Evolutionary conservation across 30 jellyfish, hydroid and myxozoan genomes (phyloP).

Genomic region (Haliclystus octoradiatus): DNA sequence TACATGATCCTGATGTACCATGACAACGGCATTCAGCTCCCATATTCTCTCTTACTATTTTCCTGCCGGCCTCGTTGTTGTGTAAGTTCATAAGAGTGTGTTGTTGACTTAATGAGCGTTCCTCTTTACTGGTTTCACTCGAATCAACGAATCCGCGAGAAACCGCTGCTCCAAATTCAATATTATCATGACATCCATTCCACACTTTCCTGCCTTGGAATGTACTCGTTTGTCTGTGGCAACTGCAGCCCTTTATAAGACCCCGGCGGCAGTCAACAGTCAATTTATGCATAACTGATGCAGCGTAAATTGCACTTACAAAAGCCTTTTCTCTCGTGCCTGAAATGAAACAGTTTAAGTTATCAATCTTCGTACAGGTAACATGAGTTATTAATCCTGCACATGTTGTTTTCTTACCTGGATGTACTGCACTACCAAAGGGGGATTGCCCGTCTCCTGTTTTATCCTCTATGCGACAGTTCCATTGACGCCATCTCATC

Average conservation of each 20-base stretch:
- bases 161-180: background rate
- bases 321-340: background rate
- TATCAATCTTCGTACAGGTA: too few relatives aligned
- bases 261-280: background rate
- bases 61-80: background rate
- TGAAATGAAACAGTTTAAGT: background rate
- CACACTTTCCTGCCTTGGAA: background rate
- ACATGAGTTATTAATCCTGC: too few relatives aligned
- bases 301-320: background rate
- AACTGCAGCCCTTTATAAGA: background rate
- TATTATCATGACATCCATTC: background rate
- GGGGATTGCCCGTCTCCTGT: background rate
- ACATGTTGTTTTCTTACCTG: background rate
- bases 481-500: conserved; percentile 37
- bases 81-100: background rate
- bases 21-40: conserved; percentile 67
- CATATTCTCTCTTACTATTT: conserved; percentile 34
- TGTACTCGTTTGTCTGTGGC: background rate
- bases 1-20: conserved; percentile 67
- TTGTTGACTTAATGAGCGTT: background rate
- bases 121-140: background rate
- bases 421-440: background rate
- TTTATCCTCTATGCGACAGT: conserved; percentile 5
- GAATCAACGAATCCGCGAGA: background rate
- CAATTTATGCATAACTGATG: background rate